phyloP scores from a whole-genome alignment of 2,888 invertebrate species.

The Pecten maximus region DNA sequence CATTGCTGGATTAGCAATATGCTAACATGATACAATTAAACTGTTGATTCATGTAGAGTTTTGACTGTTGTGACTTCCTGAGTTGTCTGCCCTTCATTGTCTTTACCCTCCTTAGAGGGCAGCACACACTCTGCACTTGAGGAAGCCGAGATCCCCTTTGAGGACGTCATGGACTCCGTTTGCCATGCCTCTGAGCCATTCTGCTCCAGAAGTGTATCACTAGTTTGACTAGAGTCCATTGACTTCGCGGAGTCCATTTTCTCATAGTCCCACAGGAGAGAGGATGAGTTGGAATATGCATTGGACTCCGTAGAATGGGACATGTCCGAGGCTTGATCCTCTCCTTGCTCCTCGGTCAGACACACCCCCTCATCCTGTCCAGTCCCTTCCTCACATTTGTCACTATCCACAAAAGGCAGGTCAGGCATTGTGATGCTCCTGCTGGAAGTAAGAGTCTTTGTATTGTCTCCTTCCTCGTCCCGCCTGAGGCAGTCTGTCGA shows the following conservation, averaged over 20 bases:
- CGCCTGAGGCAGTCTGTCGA: conserved; percentile 5
- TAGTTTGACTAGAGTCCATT: conserved; percentile 55
- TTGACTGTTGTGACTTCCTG: neutral
- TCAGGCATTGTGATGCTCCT: conserved; percentile 37
- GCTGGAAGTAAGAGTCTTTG: conserved; percentile 6
- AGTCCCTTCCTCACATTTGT: conserved; percentile 36
- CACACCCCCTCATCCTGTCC: conserved; percentile 46
- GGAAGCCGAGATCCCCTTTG: neutral
- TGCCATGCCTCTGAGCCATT: neutral
- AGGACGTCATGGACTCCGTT: neutral
- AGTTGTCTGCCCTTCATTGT: conserved; percentile 26
- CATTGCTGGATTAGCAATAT: neutral
- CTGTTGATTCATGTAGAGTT: conserved; percentile 12
- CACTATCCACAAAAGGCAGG: conserved; percentile 10
- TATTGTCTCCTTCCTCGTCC: neutral
- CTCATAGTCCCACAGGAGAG: conserved; percentile 55
- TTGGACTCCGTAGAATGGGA: conserved; percentile 49
- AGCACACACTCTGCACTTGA: conserved; percentile 19
- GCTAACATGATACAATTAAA: neutral
- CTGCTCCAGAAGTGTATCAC: conserved; percentile 50
- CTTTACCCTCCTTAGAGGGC: conserved; percentile 13
- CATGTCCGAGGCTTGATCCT: conserved; percentile 51
- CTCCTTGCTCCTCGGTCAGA: conserved; percentile 39
- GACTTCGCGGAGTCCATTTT: conserved; percentile 51
- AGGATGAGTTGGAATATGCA: conserved; percentile 42